Conservation (phyloP, 2,888 invertebrate species). For the Chrysotoxum bicinctum region DNA sequence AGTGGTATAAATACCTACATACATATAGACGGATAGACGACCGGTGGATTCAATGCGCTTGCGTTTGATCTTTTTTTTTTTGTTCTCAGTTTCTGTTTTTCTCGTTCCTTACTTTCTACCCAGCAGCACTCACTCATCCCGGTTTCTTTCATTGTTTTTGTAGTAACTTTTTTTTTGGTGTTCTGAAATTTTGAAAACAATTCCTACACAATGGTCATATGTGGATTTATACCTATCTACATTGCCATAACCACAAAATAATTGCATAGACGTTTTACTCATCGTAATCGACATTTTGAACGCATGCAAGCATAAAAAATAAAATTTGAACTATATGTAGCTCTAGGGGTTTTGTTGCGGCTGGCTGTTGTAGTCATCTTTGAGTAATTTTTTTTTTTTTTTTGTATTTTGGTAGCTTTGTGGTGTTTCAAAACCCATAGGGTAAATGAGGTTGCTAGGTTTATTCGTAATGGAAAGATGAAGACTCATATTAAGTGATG, state of each 20-base stretch:
- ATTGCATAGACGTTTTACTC: conserved; percentile 52
- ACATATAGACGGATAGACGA: conserved; percentile 22
- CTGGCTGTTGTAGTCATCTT: conserved; percentile 41
- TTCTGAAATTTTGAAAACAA: conserved; percentile 69
- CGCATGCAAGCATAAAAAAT: conserved; percentile 45
- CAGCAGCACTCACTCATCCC: conserved; percentile 10
- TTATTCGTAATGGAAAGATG: conserved; percentile 8
- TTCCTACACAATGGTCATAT: conserved; percentile 58
- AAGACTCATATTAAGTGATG: background rate
- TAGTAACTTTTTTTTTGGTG: conserved; percentile 30
- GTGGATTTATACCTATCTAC: background rate
- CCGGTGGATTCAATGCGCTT: conserved; percentile 68
- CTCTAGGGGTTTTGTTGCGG: conserved; percentile 30
- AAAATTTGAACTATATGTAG: conserved; percentile 25
- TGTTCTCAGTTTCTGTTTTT: conserved; percentile 38
- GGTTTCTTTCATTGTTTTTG: conserved; percentile 39
- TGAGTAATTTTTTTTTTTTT: background rate
- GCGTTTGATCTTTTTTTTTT: conserved; percentile 60
- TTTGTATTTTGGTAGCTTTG: background rate
- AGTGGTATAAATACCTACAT: background rate
- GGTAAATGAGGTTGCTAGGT: conserved; percentile 23
- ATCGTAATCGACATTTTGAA: conserved; percentile 58
- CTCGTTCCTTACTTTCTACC: conserved; percentile 19
- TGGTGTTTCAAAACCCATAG: conserved; percentile 11
- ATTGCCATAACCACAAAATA: conserved; percentile 32